Conservation (phyloP, 2,888 invertebrate genomes). For the Thecocarcelia acutangulata region DNA sequence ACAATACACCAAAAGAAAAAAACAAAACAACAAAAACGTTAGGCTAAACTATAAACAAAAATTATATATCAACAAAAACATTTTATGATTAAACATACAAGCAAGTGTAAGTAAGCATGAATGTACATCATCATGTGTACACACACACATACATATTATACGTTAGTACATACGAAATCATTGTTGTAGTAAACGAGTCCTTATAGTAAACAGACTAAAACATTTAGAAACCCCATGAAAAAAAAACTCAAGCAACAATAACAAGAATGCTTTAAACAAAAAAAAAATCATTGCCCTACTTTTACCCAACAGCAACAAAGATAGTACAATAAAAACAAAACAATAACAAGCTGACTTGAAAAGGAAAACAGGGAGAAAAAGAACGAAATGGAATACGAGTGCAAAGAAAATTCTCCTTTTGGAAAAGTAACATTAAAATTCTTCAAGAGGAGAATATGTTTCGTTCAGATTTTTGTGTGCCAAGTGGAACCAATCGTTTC, state of each 20-base stretch:
- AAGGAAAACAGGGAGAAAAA: neutral
- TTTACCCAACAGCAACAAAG: conserved; percentile 44
- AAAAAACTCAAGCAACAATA: conserved; percentile 27
- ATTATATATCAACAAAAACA: conserved; percentile 31
- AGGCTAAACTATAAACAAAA: conserved; percentile 56
- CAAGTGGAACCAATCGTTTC: conserved; percentile 27
- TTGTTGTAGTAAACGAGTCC: conserved; percentile 56
- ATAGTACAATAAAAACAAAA: conserved; percentile 43
- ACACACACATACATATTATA: conserved; percentile 1
- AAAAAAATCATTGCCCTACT: conserved; percentile 70
- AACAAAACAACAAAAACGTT: neutral
- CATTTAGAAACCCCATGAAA: conserved; percentile 33
- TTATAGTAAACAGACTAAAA: conserved; percentile 61
- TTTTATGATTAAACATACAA: neutral
- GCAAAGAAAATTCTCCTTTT: conserved; percentile 47
- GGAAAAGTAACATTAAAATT: neutral
- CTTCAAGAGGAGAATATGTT: neutral
- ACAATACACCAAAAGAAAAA: neutral
- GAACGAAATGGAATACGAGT: conserved; percentile 15
- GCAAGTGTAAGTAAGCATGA: no score
- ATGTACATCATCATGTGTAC: neutral
- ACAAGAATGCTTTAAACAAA: conserved; percentile 19
- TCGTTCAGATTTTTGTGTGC: neutral
- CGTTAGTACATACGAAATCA: neutral
- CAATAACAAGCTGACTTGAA: conserved; percentile 34